These are phyloP conservation scores for Danaus melanippus DNA, from an alignment of 1,140 invertebrate genomes.

Conservation along the genomic window DNA sequence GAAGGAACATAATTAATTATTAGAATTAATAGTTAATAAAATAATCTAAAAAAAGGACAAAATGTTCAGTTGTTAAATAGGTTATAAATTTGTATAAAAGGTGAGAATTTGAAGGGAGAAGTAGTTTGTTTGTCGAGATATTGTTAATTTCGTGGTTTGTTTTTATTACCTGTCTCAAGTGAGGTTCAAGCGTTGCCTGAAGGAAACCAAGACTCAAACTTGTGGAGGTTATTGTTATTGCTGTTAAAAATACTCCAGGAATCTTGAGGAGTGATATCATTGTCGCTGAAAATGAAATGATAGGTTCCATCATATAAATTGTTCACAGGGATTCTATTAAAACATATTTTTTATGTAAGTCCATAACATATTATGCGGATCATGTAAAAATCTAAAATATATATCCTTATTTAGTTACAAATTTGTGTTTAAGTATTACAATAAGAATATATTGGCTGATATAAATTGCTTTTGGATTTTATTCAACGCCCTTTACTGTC, in stretches of 20 bases:
- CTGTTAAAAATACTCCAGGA: constrained; percentile 79
- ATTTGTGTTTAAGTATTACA: too few species aligned
- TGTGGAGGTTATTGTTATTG: constrained; percentile 80
- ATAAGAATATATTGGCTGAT: too few species aligned
- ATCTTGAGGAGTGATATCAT: constrained; percentile 77
- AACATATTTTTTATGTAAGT: too few species aligned
- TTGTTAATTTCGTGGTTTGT: background rate
- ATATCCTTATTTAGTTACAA: too few species aligned
- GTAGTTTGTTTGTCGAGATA: background rate
- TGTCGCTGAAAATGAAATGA: constrained; percentile 69
- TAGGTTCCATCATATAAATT: background rate
- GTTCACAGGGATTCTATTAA: background rate
- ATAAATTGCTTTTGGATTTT: background rate
- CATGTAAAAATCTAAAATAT: too few species aligned
- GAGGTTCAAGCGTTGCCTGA: constrained; percentile 86
- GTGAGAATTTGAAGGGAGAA: too few species aligned
- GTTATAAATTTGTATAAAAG: too few species aligned
- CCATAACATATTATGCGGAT: too few species aligned
- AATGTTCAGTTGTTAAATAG: too few species aligned
- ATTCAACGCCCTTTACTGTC: background rate
- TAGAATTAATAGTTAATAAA: background rate
- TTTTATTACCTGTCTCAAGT: constrained; percentile 76
- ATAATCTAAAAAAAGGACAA: too few species aligned
- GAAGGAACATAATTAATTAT: constrained; percentile 64
- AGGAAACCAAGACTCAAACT: constrained; percentile 88